Percentiles rank a stretch among this genome's conserved stretches.
Evolutionary conservation across 2,888 invertebrate genomes (phyloP).

Genomic region (Melipona beecheii): DNA sequence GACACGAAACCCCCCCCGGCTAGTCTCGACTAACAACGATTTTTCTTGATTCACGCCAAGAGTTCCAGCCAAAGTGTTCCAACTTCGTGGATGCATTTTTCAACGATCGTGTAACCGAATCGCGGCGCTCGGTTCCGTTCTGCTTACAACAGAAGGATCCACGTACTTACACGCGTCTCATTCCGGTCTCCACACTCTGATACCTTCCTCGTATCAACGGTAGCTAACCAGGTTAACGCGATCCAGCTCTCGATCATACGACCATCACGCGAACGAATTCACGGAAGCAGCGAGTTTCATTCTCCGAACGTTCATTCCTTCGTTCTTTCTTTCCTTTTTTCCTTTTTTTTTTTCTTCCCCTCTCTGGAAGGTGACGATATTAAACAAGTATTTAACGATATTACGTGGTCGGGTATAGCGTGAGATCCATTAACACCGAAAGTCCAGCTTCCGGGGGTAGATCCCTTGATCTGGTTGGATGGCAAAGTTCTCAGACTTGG

Average conservation of each 20-base stretch:
- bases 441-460: background rate
- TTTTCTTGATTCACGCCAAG: background rate
- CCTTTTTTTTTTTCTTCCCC: no score
- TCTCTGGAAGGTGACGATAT: background rate
- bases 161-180: conserved; percentile 65
- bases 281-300: conserved; percentile 38
- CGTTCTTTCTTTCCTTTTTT: background rate
- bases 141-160: conserved; percentile 81
- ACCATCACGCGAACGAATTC: conserved; percentile 79
- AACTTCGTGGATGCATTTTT: conserved; percentile 85
- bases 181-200: conserved; percentile 83
- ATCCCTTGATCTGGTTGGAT: conserved; percentile 11
- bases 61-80: background rate
- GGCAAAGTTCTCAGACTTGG: background rate
- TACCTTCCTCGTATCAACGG: conserved; percentile 80
- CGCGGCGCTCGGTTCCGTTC: conserved; percentile 81
- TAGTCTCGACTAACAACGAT: background rate
- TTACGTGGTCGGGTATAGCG: background rate
- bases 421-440: conserved; percentile 14
- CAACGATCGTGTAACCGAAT: conserved; percentile 70
- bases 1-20: no score
- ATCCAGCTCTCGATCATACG: conserved; percentile 76
- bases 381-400: background rate
- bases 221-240: conserved; percentile 81
- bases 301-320: background rate